Evolutionary conservation across 2,113 vertebrate species (phyloP).

Genomic region (Crotalus helleri): DNA sequence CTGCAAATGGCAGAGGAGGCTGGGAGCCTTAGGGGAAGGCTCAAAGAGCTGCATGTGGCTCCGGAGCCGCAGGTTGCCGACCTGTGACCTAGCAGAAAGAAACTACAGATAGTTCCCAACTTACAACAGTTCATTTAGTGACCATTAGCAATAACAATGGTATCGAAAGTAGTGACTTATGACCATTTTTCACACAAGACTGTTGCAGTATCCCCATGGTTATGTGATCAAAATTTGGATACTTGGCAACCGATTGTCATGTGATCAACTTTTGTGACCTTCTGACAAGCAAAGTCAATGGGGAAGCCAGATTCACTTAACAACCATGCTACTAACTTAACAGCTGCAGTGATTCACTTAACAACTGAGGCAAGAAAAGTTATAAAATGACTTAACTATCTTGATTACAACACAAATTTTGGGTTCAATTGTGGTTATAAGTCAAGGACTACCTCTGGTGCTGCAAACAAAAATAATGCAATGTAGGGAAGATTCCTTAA

Average conservation of each 20-base stretch:
- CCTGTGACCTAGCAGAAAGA: neutral
- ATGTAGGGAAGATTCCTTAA: neutral
- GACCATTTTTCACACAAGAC: neutral
- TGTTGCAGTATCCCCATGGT: too few relatives aligned
- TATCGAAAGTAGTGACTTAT: neutral
- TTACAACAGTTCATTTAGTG: neutral
- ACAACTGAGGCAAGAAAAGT: neutral
- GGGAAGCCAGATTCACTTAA: neutral
- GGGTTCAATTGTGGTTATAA: neutral
- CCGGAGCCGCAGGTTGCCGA: too few relatives aligned
- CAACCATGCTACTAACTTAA: neutral
- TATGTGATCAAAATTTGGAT: too few relatives aligned
- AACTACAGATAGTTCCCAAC: neutral
- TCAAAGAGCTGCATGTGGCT: too few relatives aligned
- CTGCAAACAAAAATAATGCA: neutral
- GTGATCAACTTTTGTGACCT: too few relatives aligned
- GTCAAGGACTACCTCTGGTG: neutral
- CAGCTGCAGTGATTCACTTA: neutral
- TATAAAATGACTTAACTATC: neutral
- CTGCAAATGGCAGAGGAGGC: too few relatives aligned
- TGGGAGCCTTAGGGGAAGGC: too few relatives aligned
- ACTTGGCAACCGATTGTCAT: too few relatives aligned
- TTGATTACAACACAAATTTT: neutral
- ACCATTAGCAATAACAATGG: neutral
- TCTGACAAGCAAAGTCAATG: too few relatives aligned